Conservation (phyloP, 2,113 vertebrate genomes). For the Cyphomyrus plagiostoma region DNA sequence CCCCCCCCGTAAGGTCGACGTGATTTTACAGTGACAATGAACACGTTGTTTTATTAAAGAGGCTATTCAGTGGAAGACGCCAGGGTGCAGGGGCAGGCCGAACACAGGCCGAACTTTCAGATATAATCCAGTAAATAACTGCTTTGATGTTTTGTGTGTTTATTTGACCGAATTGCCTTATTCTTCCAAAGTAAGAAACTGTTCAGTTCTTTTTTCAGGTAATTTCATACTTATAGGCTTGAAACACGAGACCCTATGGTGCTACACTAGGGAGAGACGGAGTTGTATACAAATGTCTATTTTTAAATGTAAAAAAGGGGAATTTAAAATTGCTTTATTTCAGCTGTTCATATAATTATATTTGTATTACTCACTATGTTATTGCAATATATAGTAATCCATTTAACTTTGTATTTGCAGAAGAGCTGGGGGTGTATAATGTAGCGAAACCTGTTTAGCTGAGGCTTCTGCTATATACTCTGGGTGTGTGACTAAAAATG, state of each 20-base stretch:
- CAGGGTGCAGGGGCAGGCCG: conserved; percentile 15
- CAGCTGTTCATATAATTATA: conserved; percentile 78
- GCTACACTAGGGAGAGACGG: conserved; percentile 76
- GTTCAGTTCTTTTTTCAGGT: conserved; percentile 79
- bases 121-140: conserved; percentile 66
- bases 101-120: conserved; percentile 43
- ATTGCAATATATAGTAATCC: conserved; percentile 69
- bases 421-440: conserved; percentile 44
- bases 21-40: conserved; percentile 60
- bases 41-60: conserved; percentile 46
- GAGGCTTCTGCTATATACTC: conserved; percentile 39
- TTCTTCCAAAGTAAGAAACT: conserved; percentile 70
- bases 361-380: conserved; percentile 74
- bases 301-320: conserved; percentile 80
- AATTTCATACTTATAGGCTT: conserved; percentile 73
- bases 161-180: conserved; percentile 87
- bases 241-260: conserved; percentile 88
- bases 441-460: conserved; percentile 40
- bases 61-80: conserved; percentile 42
- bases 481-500: conserved; percentile 45
- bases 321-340: conserved; percentile 72
- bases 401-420: conserved; percentile 53
- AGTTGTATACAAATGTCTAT: conserved; percentile 77
- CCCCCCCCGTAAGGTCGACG: conserved; percentile 42
- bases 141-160: conserved; percentile 67